Base-by-base conservation (phyloP, 37 sponge, comb jelly and placozoan genomes). In the Tethya wilhelma region DNA sequence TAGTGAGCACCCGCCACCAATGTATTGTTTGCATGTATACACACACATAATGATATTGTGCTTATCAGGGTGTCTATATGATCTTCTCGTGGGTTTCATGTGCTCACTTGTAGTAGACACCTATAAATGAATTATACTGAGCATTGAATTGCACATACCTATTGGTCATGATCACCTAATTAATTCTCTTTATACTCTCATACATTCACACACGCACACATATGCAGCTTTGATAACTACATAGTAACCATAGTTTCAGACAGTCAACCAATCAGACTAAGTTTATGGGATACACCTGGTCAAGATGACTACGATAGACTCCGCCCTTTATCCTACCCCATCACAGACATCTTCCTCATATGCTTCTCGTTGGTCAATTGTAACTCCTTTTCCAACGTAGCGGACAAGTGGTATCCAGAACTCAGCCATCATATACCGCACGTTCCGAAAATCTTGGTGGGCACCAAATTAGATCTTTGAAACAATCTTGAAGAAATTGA, bases 281-380 rank as follows among this genome's bases (percentile, higher is more conserved):
- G 97, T 4, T 69, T 96, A 4, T 96, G 97, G 97, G 97, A 96
- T 60, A 93, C 97, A 56, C 91, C 95, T 56, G 97, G 97, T 23
- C 97, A 96, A 62, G 97, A 91, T 39, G 96, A 95, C 69, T 95
- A 95, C 55, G 96, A 95, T 57, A 56, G 93, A 38, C 73, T 95
- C 17, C 90, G 96, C 6, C 96, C 96, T 7, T 84, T 95, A 3
- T 95, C 95, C 29, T 95, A 95, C 59, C 95, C 95, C 0, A 85
- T 87, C 69, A 95, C 95, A 11, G 92, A 95, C 74, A 89, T 95
- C 45, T 95, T 95, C 60, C 84, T 95, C 17, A 80, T 95, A 26
- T 95, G 96, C 59, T 95, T 90, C 75, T 92, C 93, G 1, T 49
- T 95, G 11, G 90, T 88, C 41, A 90, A 82, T 65, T 87, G 90